These are phyloP conservation scores for Mesoclemmys tuberculata DNA, from an alignment of 2,113 vertebrate species.

Conservation along the genomic window DNA sequence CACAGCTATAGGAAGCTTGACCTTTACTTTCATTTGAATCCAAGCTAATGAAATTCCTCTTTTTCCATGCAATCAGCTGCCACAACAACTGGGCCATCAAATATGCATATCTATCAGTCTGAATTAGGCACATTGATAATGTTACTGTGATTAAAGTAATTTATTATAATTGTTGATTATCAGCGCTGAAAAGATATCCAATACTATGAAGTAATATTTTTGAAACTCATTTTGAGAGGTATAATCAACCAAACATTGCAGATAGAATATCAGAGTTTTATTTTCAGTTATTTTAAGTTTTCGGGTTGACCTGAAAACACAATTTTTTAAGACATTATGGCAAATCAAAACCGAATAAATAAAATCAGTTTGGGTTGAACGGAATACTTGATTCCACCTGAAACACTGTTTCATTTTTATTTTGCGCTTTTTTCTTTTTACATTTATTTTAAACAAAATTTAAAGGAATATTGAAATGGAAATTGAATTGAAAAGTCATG, in stretches of 20 bases:
- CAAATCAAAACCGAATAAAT: background rate
- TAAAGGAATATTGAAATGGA: background rate
- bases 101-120: slow-evolving; percentile 26
- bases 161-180: slow-evolving; percentile 46
- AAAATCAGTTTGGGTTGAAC: background rate
- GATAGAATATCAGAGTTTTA: background rate
- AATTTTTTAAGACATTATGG: background rate
- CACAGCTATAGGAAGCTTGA: slow-evolving; percentile 56
- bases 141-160: slow-evolving; percentile 56
- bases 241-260: background rate
- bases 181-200: slow-evolving; percentile 47
- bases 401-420: background rate
- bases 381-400: background rate
- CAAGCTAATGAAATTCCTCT: slow-evolving; percentile 49
- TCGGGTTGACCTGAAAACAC: background rate
- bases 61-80: slow-evolving; percentile 39
- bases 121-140: slow-evolving; percentile 35
- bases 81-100: slow-evolving; percentile 33
- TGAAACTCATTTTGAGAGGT: slow-evolving; percentile 23
- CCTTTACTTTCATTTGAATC: slow-evolving; percentile 69
- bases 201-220: slow-evolving; percentile 26
- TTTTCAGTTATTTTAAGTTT: slow-evolving; percentile 28
- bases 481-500: background rate
- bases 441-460: background rate
- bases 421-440: background rate